Evolutionary conservation across 2,113 vertebrate species (phyloP).

Genomic region (Solenodon paradoxus): DNA sequence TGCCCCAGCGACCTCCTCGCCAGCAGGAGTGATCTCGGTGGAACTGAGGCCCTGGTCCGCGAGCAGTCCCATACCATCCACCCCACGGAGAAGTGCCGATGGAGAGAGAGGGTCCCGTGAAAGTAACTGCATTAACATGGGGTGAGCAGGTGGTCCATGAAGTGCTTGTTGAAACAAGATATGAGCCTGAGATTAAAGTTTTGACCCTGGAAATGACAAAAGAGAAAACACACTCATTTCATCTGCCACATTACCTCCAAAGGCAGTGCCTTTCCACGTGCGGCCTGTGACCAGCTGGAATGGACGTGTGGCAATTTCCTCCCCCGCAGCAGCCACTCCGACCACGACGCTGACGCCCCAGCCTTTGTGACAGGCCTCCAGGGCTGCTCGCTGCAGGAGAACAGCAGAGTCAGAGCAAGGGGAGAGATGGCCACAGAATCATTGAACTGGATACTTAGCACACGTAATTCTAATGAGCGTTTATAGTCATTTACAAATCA

Average conservation of each 20-base stretch:
- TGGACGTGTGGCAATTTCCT: constrained; percentile 87
- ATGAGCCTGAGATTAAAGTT: background rate
- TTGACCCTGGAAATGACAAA: background rate
- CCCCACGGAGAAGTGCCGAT: too few relatives aligned
- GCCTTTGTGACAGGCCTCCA: constrained; percentile 89
- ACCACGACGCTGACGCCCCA: constrained; percentile 88
- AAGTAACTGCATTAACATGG: background rate
- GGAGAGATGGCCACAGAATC: background rate
- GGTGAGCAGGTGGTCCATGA: background rate
- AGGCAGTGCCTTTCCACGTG: constrained; percentile 87
- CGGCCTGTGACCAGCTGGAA: constrained; percentile 88
- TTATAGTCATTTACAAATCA: too few relatives aligned
- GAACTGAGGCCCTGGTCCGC: too few relatives aligned
- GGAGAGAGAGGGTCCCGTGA: too few relatives aligned
- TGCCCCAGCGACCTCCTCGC: background rate
- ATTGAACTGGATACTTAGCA: background rate
- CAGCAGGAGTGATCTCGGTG: too few relatives aligned
- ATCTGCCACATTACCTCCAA: constrained; percentile 83
- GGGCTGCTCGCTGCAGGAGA: constrained; percentile 84
- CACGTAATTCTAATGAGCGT: background rate
- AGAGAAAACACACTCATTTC: background rate
- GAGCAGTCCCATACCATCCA: too few relatives aligned
- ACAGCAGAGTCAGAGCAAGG: too few relatives aligned
- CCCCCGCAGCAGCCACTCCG: constrained; percentile 84
- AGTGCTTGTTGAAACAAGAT: background rate